A percentile compares a stretch with the other conserved stretches of the same genome.
Evolutionary conservation across 2,888 invertebrate species (phyloP).

Genomic region (Chironomus riparius): DNA sequence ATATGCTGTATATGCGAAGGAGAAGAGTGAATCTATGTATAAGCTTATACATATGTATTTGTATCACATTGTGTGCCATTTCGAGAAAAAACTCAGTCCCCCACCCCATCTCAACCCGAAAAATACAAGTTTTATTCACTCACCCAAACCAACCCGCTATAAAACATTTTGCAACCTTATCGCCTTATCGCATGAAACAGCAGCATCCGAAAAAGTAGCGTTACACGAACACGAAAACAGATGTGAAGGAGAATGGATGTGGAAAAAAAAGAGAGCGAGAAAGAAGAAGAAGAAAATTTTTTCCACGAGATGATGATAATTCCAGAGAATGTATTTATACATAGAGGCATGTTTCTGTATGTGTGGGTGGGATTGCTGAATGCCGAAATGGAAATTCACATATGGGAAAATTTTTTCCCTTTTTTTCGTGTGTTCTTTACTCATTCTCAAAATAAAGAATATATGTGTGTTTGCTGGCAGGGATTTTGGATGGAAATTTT

Average conservation of each 20-base stretch:
- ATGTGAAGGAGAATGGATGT: background rate
- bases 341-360: background rate
- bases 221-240: slow-evolving; percentile 4
- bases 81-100: background rate
- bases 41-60: background rate
- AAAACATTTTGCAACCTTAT: background rate
- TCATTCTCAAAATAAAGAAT: no score
- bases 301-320: background rate
- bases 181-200: background rate
- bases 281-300: background rate
- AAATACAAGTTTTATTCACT: background rate
- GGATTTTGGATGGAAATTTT: background rate
- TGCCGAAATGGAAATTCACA: background rate
- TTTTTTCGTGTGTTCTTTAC: background rate
- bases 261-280: background rate
- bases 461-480: background rate
- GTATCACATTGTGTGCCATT: background rate
- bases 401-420: background rate
- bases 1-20: background rate
- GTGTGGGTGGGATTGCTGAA: background rate
- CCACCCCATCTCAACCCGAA: background rate
- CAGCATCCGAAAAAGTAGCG: slow-evolving; percentile 9
- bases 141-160: background rate
- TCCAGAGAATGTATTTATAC: background rate
- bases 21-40: background rate